These are phyloP conservation scores for Tinea semifulvella DNA, from an alignment of 2,888 invertebrate species.

Conservation along the genomic window DNA sequence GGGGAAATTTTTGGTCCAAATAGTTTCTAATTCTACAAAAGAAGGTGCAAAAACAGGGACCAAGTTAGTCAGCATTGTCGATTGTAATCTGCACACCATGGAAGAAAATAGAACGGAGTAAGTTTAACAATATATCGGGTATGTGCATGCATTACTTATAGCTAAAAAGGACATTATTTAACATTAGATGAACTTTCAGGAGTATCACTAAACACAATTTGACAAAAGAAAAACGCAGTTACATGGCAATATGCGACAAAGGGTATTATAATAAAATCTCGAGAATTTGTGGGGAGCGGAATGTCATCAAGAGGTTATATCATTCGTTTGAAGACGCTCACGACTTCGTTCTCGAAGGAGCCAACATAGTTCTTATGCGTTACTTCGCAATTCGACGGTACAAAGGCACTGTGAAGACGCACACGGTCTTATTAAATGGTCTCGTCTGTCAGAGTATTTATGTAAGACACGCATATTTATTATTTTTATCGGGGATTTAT, in stretches of 20 bases:
- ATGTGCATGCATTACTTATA: too few relatives aligned
- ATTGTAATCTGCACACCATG: conserved; percentile 68
- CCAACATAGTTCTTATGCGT: conserved; percentile 67
- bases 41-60: conserved; percentile 66
- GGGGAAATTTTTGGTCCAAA: conserved; percentile 67
- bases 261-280: conserved; percentile 66
- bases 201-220: conserved; percentile 46
- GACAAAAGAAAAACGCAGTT: conserved; percentile 60
- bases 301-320: conserved; percentile 52
- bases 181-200: conserved; percentile 34
- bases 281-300: conserved; percentile 49
- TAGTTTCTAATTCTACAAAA: conserved; percentile 66
- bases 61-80: conserved; percentile 67
- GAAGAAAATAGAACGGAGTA: conserved; percentile 71
- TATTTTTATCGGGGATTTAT: too few relatives aligned
- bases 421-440: conserved; percentile 68
- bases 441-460: conserved; percentile 68
- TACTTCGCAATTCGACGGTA: conserved; percentile 65
- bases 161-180: too few relatives aligned
- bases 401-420: conserved; percentile 62
- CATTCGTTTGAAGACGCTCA: conserved; percentile 56
- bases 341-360: conserved; percentile 69
- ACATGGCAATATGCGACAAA: conserved; percentile 60
- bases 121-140: too few relatives aligned
- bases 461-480: too few relatives aligned